Base-by-base conservation (phyloP, 2,888 invertebrate genomes). In the Ptychoptera albimana region DNA sequence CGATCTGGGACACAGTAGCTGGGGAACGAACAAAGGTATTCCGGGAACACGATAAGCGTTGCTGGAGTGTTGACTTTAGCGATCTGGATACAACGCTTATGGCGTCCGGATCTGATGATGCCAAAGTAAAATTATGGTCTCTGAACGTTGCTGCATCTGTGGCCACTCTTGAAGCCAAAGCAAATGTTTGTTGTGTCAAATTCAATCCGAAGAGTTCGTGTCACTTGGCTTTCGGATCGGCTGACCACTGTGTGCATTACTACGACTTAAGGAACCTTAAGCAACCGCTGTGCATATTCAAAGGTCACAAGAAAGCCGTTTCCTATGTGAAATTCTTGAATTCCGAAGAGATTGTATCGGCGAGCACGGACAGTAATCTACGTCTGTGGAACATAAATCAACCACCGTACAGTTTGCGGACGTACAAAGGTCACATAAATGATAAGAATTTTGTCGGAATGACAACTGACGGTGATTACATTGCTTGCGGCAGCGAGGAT, bases 51-150 rank as follows among this genome's bases (percentile, higher is more conserved):
- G 91, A 93, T 65, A 92, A 92, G 61, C 72, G 93, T 38, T 89
- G 89, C 62, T 94, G 94, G 93, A 88, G 88, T 53, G 92, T 94
- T 34, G 91, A 93, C 68, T 94, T 93, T 66, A 93, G 89, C 64
- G 77, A 82, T 52, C 81, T 87, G 23, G 92, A 94, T 63, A 87
- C 91, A 11, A 74, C 87, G 16, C 67, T 93, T 37, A 77, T 94
- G 47, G 93, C 93, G 1, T 89, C 89, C 0, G 92, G 91, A 1
- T 88, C 88, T 0, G 93, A 93, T 64, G 92, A 93, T 68, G 83
- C 88, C 4, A 75, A 85, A 58, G 92, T 94, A 29, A 93, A 93
- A 63, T 71, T 94, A 42, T 94, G 93, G 85, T 82, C 88, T 9
- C 69, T 88, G n/a, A 85, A 86, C 62, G 75, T 77, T 35, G 87